Base-by-base conservation (phyloP, 2,888 invertebrate species). In the Nycteola revayana region DNA sequence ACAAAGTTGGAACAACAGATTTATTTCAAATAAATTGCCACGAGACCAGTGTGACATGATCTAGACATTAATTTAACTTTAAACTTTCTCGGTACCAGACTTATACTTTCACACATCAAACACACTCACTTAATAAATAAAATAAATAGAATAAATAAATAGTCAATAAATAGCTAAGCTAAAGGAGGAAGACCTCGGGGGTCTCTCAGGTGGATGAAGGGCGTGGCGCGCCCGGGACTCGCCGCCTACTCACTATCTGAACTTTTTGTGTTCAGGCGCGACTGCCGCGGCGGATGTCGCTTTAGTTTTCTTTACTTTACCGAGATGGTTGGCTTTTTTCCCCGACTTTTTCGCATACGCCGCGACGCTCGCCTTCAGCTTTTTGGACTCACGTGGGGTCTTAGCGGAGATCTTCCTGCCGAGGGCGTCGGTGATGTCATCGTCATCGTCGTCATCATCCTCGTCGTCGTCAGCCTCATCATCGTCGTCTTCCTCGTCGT, bases 361-460 rank as follows among this genome's bases (percentile, higher is more conserved):
- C 60, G 75, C 68, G 63, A 68, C 70, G 70, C 73, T 76, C 53
- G 81, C 74, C 69, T 90, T 89, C 77, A 85, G 75, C 75, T 92
- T 91, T 92, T 94, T 94, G 71, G 94, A 95, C 95, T 95, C 95
- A 95, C 95, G 95, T 94, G 95, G 91, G 90, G 86, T 77, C 71
- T 87, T 87, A 34, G 62, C 61, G 50, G 75, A 69, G 67, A 61
- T 61, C 37, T 82, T 83, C 70, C 88, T 86, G 72, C 81, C 84
- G 78, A 94, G 91, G 60, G 91, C 91, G 65, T 93, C 92, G 43
- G 89, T 90, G 59, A 91, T 90, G 66, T 93, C 92, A 57, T 93
- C 91, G 43, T 92, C 93, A 47, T 90, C 90, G 32, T 91, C 92
- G 35, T 92, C 93, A 39, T 92, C 92, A 24, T 91, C 91, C 10